These are phyloP conservation scores for Drosophila ambigua DNA, from an alignment of 1,140 invertebrate genomes.

Conservation along the genomic window DNA sequence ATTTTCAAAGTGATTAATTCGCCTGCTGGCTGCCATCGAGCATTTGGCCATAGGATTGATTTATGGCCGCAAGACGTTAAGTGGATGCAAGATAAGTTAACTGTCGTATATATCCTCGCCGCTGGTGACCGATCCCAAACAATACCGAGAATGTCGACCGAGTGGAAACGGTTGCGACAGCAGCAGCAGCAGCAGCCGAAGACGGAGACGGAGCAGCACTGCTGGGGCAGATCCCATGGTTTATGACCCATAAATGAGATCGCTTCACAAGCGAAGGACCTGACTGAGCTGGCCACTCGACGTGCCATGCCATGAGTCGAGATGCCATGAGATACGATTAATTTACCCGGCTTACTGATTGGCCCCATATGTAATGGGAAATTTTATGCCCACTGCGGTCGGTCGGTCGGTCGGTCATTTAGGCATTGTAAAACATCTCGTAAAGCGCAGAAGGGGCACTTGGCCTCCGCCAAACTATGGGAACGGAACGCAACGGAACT, in stretches of 20 bases:
- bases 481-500: constrained; percentile 59
- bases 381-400: constrained; percentile 65
- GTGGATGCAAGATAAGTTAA: constrained; percentile 83
- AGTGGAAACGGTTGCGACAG: constrained; percentile 16
- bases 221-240: constrained; percentile 61
- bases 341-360: constrained; percentile 77
- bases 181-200: constrained; percentile 5
- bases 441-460: constrained; percentile 65
- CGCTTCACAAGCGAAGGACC: constrained; percentile 54
- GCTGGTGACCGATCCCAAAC: constrained; percentile 72
- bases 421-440: constrained; percentile 75
- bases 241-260: constrained; percentile 80
- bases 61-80: constrained; percentile 81
- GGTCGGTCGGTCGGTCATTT: constrained; percentile 44
- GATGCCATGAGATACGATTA: constrained; percentile 68
- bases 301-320: constrained; percentile 14
- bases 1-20: constrained; percentile 83
- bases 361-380: constrained; percentile 68
- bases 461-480: constrained; percentile 46
- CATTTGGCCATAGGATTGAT: constrained; percentile 80
- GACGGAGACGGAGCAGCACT: constrained; percentile 4
- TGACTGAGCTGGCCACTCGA: constrained; percentile 17
- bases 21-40: constrained; percentile 77
- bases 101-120: constrained; percentile 77
- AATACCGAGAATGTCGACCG: constrained; percentile 51